Base-by-base conservation (phyloP, 1,140 invertebrate species). In the Drosophila pseudoobscura region DNA sequence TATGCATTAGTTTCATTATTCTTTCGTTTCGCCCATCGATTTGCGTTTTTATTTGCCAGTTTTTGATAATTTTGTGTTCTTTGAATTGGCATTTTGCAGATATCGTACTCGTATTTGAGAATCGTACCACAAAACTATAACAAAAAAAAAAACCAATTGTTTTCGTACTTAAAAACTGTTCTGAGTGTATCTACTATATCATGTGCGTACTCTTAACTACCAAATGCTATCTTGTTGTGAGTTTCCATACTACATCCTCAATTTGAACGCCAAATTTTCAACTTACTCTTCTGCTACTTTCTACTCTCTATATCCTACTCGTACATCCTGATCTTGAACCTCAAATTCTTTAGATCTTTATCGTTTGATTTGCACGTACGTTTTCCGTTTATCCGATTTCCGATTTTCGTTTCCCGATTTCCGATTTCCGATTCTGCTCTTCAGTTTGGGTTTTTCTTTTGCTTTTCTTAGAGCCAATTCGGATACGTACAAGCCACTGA, bases 161-260 rank as follows among this genome's bases (percentile, higher is more conserved):
- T 87, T 78, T 78, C 61, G 78, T 85, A 85, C 65, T 70, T 78
- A 71, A 75, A 80, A 72, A 87, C 73, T 82, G 64, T 78, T 87
- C 74, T 85, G 78, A 87, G 82, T 85, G 82, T 85, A 85, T 87
- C 71, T 75, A 75, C 71, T 74, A 72, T 73, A 73, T 55, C 70
- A 69, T 82, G 79, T 83, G 79, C 79, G 80, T 82, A 82, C 79
- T 83, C 69, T 74, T 78, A 78, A 83, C 58, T 75, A 78, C 62
- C 60, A 64, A 65, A 80, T 78, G 66, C 83, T 85, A 87, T 85
- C 65, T 87, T 87, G 82, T 87, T 85, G 82, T 85, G 66, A 85
- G 63, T 85, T 82, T 80, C 69, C 69, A 73, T 73, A 68, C 70
- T 80, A 80, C 73, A 84, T 65, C 75, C 77, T 69, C 51, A 80